Evolutionary conservation across 2,888 invertebrate genomes (phyloP).

Genomic region (Mechanitis messenoides): DNA sequence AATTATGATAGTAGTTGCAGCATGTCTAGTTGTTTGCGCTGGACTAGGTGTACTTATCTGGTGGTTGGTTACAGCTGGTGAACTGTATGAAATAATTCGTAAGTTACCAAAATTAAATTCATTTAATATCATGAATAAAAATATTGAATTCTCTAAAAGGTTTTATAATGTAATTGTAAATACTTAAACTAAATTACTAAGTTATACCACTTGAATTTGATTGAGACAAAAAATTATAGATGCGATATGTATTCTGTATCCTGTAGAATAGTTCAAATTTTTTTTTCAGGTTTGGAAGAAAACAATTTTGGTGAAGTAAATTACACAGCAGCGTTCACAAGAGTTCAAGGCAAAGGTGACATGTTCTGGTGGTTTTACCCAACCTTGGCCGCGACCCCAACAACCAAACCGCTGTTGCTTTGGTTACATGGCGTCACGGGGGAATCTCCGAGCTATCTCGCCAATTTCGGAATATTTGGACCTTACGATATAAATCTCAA

Average conservation of each 20-base stretch:
- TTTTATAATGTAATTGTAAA: neutral
- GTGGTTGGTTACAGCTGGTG: slow-evolving; percentile 33
- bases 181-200: no score
- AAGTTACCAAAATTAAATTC: slow-evolving; percentile 23
- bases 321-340: slow-evolving; percentile 85
- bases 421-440: slow-evolving; percentile 95
- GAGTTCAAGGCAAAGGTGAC: slow-evolving; percentile 81
- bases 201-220: no score
- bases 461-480: slow-evolving; percentile 90
- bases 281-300: slow-evolving; percentile 44
- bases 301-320: slow-evolving; percentile 74
- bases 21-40: slow-evolving; percentile 26
- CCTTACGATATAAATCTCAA: slow-evolving; percentile 81
- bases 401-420: slow-evolving; percentile 82
- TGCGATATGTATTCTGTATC: no score
- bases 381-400: slow-evolving; percentile 72
- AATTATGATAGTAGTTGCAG: slow-evolving; percentile 22
- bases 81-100: slow-evolving; percentile 33
- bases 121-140: neutral
- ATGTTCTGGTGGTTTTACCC: slow-evolving; percentile 94
- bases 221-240: no score
- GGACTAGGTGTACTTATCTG: slow-evolving; percentile 35
- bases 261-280: no score
- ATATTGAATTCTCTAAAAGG: neutral
- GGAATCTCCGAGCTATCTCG: slow-evolving; percentile 85